phyloP scores from a whole-genome alignment of 2,113 vertebrate species.

The Ictidomys tridecemlineatus region DNA sequence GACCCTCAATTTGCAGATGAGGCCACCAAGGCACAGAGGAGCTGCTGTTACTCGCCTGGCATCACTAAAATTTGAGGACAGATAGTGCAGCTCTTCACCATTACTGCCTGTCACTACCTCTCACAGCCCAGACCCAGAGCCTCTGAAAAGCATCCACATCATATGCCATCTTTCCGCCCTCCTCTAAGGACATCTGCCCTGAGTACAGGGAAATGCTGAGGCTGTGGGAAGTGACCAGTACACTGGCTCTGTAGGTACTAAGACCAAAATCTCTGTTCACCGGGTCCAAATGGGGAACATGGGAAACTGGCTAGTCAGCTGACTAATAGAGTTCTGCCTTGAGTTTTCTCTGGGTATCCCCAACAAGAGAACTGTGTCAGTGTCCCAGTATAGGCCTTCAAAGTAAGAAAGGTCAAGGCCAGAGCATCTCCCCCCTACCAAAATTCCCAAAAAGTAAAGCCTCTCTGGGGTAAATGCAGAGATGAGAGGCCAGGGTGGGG shows the following conservation, averaged over 20 bases:
- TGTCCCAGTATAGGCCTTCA: no score
- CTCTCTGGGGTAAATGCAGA: background rate
- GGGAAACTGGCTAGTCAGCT: no score
- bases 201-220: background rate
- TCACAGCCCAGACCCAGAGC: background rate
- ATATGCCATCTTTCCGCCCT: background rate
- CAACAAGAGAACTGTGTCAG: background rate
- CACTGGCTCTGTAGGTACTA: background rate
- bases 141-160: no score
- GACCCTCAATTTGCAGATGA: background rate
- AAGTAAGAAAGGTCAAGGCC: background rate
- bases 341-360: background rate
- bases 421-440: background rate
- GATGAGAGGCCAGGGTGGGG: accelerated
- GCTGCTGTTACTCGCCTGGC: no score
- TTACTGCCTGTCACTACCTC: background rate
- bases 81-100: background rate
- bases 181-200: background rate
- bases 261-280: background rate
- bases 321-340: background rate
- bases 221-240: background rate
- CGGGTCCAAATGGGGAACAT: background rate
- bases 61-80: background rate
- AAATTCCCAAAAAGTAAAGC: background rate
- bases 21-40: background rate